These are phyloP conservation scores for Nephrotoma guestfalica DNA, from an alignment of 2,888 invertebrate genomes.

Conservation along the genomic window DNA sequence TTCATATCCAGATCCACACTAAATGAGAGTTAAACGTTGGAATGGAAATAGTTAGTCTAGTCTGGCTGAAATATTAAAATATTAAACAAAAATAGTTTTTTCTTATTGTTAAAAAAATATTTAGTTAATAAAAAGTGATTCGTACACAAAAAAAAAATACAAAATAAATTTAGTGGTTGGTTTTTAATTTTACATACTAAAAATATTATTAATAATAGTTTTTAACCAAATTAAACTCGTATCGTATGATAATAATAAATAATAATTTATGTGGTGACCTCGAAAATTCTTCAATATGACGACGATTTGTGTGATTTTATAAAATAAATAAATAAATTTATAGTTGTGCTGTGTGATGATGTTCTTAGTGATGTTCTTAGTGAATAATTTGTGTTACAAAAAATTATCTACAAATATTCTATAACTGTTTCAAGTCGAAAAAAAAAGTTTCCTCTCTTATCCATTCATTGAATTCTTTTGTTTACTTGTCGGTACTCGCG, in stretches of 20 bases:
- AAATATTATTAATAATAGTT: not conserved
- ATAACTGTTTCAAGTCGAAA: not conserved
- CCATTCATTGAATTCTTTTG: not conserved
- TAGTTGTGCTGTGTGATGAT: not conserved
- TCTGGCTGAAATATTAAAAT: not conserved
- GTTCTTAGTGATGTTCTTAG: not conserved
- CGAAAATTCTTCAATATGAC: constrained; percentile 1
- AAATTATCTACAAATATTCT: not conserved
- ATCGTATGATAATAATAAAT: no score
- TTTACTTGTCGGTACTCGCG: not conserved
- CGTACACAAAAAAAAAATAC: not conserved
- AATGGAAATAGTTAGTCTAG: not conserved
- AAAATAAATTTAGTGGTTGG: not conserved
- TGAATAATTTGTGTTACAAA: not conserved
- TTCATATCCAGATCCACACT: not conserved
- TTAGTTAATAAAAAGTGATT: not conserved
- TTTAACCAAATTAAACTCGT: not conserved
- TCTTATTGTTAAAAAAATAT: not conserved
- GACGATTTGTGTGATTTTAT: not conserved
- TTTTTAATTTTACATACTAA: not conserved
- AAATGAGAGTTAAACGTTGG: not conserved
- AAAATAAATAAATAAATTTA: not conserved
- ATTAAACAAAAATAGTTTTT: not conserved
- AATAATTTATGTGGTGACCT: not conserved
- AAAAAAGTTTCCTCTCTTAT: not conserved